These are phyloP conservation scores for Chaenogobius annularis DNA, from an alignment of 2,113 vertebrate species.

Conservation along the genomic window DNA sequence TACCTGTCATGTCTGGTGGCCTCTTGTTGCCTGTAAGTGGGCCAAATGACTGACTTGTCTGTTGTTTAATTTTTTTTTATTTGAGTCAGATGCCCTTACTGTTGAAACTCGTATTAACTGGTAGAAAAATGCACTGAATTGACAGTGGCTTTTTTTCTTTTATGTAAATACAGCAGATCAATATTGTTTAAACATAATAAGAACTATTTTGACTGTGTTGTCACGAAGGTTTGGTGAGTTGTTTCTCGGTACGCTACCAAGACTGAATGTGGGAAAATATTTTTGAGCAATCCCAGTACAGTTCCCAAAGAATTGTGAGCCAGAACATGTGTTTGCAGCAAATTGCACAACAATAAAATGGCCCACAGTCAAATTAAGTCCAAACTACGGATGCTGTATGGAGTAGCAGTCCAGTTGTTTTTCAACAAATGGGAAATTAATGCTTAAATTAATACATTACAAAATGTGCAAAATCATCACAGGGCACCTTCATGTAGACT, in stretches of 20 bases:
- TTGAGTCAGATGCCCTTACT: too few species aligned
- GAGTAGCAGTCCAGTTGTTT: conserved; percentile 25
- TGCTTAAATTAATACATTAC: neutral
- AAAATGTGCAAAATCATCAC: neutral
- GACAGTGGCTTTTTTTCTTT: neutral
- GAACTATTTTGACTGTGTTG: neutral
- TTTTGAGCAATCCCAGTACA: conserved; percentile 14
- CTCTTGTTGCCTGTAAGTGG: neutral
- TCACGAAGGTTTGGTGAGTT: neutral
- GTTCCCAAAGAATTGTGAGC: conserved; percentile 50
- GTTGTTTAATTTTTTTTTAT: too few species aligned
- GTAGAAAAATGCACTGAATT: neutral
- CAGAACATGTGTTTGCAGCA: conserved; percentile 66
- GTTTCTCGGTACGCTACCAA: conserved; percentile 7
- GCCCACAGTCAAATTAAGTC: conserved; percentile 56
- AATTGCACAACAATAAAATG: conserved; percentile 66
- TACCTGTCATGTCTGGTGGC: neutral
- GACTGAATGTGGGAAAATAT: conserved; percentile 50
- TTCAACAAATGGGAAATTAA: conserved; percentile 14
- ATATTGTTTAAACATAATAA: neutral
- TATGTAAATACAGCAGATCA: neutral
- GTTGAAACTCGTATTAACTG: neutral
- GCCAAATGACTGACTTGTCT: neutral
- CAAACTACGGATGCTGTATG: conserved; percentile 19
- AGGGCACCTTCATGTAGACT: too few species aligned